A percentile compares a stretch with the other conserved stretches of the same genome.
phyloP scores from a whole-genome alignment of 2,113 vertebrate genomes.

The Anoplopoma fimbria region DNA sequence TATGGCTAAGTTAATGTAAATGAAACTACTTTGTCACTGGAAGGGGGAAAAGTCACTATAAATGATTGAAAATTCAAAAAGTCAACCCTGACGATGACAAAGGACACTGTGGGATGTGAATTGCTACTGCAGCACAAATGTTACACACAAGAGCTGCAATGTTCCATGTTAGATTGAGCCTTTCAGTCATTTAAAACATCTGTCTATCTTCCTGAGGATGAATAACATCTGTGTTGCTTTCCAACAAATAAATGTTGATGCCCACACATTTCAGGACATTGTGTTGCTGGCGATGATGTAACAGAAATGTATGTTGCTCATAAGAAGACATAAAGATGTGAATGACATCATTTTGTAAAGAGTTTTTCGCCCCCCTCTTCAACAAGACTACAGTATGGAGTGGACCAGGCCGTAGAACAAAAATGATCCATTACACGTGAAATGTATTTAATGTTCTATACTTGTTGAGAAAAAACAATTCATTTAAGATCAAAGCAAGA shows the following conservation, averaged over 20 bases:
- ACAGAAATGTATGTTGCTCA: constrained; percentile 17
- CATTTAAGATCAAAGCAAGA: not conserved
- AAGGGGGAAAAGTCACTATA: not conserved
- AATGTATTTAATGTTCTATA: not conserved
- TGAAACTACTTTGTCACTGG: not conserved
- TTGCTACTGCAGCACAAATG: not conserved
- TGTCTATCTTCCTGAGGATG: not conserved
- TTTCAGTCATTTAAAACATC: constrained; percentile 17
- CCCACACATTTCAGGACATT: constrained; percentile 14
- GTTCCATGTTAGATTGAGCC: not conserved
- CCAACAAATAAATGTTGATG: constrained; percentile 19
- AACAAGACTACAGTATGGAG: not conserved
- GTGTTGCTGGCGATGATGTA: constrained; percentile 1
- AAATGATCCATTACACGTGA: not conserved
- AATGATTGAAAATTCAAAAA: not conserved
- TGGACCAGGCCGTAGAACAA: not conserved
- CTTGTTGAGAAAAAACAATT: not conserved
- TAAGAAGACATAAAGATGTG: constrained; percentile 7
- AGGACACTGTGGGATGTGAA: not conserved
- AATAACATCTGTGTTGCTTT: constrained; percentile 14
- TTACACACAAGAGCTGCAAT: not conserved
- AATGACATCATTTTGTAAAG: not conserved
- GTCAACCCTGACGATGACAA: not conserved
- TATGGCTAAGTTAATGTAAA: not conserved
- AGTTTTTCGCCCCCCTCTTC: not conserved